Conservation (phyloP, 2,888 invertebrate species). For the Danaus chrysippus region DNA sequence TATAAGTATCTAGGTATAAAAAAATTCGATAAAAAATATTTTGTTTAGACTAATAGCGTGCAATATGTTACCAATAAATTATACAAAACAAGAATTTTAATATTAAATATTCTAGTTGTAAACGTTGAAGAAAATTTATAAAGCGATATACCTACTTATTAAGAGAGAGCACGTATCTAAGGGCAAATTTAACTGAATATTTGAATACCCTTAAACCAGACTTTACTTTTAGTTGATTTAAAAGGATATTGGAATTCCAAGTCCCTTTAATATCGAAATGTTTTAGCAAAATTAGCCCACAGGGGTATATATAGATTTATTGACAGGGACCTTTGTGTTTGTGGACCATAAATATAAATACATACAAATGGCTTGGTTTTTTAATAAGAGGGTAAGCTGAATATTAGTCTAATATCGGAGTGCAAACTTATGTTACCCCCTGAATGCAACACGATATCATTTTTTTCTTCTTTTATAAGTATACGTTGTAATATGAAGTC, state of each 20-base stretch:
- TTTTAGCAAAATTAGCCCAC: slow-evolving; percentile 72
- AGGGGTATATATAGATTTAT: slow-evolving; percentile 53
- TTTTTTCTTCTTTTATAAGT: slow-evolving; percentile 59
- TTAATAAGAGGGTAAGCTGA: slow-evolving; percentile 75
- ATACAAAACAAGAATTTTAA: no score
- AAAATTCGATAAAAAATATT: no score
- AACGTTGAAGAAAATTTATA: no score
- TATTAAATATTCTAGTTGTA: no score
- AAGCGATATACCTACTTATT: no score
- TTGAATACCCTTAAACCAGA: neutral
- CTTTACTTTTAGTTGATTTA: slow-evolving; percentile 9
- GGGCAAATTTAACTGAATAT: no score
- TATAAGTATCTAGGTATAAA: no score
- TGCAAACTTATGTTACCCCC: slow-evolving; percentile 76
- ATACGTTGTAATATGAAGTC: slow-evolving; percentile 23
- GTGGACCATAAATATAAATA: slow-evolving; percentile 57
- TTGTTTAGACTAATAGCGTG: no score
- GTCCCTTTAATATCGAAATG: slow-evolving; percentile 43
- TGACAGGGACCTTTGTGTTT: slow-evolving; percentile 59
- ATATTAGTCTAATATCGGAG: slow-evolving; percentile 76
- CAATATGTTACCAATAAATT: no score
- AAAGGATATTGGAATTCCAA: slow-evolving; percentile 18
- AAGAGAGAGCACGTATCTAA: no score
- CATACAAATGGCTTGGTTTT: slow-evolving; percentile 76
- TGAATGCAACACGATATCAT: slow-evolving; percentile 49